These are phyloP conservation scores for Merluccius polli DNA, from an alignment of 2,797 vertebrate genomes.

Conservation along the genomic window DNA sequence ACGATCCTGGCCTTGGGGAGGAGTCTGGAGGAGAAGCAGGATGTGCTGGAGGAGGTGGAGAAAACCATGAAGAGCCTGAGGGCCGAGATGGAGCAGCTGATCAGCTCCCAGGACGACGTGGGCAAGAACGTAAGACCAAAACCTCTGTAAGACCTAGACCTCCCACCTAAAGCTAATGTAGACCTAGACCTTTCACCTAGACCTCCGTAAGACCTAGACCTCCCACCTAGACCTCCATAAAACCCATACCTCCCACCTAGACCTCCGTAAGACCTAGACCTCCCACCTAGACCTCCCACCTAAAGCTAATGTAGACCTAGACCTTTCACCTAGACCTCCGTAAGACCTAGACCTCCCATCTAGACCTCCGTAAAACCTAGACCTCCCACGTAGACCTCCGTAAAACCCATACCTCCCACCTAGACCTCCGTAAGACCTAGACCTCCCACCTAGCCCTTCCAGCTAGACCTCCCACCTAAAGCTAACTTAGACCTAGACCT, in stretches of 20 bases:
- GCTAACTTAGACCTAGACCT: no score
- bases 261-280: no score
- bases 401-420: no score
- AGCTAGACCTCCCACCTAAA: no score
- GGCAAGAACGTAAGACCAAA: conserved; percentile 85
- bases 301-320: not conserved
- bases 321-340: no score
- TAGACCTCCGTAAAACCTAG: not conserved
- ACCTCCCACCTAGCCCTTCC: not conserved
- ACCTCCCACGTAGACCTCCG: no score
- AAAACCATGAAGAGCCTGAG: conserved; percentile 82
- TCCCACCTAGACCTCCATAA: not conserved
- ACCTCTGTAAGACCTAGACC: not conserved
- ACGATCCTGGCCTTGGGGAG: conserved; percentile 82
- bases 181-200: not conserved
- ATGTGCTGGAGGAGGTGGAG: conserved; percentile 86
- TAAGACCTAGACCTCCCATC: no score
- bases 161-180: not conserved
- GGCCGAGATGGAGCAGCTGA: conserved; percentile 93
- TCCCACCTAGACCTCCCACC: not conserved
- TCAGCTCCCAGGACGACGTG: conserved; percentile 97
- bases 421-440: not conserved
- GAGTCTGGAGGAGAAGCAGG: conserved; percentile 86
- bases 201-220: no score
- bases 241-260: no score